Evolutionary conservation across 2,888 invertebrate genomes (phyloP).

Genomic region (Heliconius cydno): DNA sequence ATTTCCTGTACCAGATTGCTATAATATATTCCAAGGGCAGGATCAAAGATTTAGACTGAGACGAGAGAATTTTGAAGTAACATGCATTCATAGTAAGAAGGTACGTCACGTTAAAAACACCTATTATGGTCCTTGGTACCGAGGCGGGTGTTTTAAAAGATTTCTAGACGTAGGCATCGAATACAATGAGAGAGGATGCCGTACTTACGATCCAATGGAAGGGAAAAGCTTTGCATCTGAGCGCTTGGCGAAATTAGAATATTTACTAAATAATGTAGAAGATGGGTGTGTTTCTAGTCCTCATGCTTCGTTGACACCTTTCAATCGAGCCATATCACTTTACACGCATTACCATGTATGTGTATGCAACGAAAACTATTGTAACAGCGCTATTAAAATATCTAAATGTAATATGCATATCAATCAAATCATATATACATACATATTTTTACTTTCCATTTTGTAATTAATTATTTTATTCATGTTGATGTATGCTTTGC

Average conservation of each 20-base stretch:
- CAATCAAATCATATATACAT: not conserved
- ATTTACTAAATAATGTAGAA: slow-evolving; percentile 41
- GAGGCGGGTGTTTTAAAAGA: slow-evolving; percentile 54
- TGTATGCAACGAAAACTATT: slow-evolving; percentile 58
- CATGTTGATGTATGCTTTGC: not conserved
- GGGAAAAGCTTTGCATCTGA: slow-evolving; percentile 46
- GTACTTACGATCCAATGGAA: slow-evolving; percentile 42
- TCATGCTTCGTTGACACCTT: slow-evolving; percentile 61
- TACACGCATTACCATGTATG: slow-evolving; percentile 64
- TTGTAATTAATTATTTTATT: not conserved
- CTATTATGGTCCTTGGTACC: slow-evolving; percentile 45
- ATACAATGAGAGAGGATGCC: slow-evolving; percentile 54
- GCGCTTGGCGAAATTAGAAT: slow-evolving; percentile 48
- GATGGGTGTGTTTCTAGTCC: slow-evolving; percentile 62
- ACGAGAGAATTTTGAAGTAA: slow-evolving; percentile 34
- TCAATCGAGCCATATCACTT: slow-evolving; percentile 59
- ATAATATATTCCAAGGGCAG: slow-evolving; percentile 38
- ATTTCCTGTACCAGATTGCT: slow-evolving; percentile 44
- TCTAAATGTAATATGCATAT: not conserved
- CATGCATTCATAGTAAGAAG: slow-evolving; percentile 38
- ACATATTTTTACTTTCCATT: not conserved
- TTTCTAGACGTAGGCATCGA: slow-evolving; percentile 53
- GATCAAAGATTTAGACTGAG: slow-evolving; percentile 25
- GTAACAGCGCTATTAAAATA: slow-evolving; percentile 52
- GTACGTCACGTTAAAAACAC: slow-evolving; percentile 15